Evolutionary conservation across 2,888 invertebrate genomes (phyloP), one percentile per base, ranked within the genome.

Genomic region (Agrochola macilenta): DNA sequence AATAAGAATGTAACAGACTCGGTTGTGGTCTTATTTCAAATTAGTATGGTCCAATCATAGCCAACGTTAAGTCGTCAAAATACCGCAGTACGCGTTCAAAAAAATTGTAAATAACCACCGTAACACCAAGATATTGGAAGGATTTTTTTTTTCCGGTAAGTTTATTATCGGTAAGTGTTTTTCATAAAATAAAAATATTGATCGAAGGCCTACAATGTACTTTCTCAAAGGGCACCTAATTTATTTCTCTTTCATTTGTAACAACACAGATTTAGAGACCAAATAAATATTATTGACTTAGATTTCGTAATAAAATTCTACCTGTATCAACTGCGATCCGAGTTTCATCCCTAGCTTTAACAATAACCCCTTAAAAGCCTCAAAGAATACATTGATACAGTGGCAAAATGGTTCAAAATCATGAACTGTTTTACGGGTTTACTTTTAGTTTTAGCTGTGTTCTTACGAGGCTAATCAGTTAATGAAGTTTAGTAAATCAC

Each of bases 331-430:
- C 1, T 54, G 46, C 8, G 35, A 76, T 54, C 60, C 30, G 3
- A 52, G 20, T 60, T 11, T 75, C 46, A 60, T 76, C 30, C 82
- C 46, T 7, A n/a, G 58, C 69, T 65, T 68, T 75, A 20, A 2
- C 4, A 54, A 69, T 52, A 81, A 66, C 57, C 49, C 23, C 60
- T 54, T 63, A n/a, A 43, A 35, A 70, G 30, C 54, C 54, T 43
- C 39, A 54, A 54, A 54, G 17, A 46, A 61, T 26, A 78, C 23
- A 69, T 52, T 63, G 61, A 79, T 79, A 70, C 46, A 46, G 46
- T 63, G 12, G 1, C 5, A 9, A 26, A 65, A 23, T 43, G 39
- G 20, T 74, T 46, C 20, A 17, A 58, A 11, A 35, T 35, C 35
- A 46, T 46, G n/a, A 49, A 52, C 11, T 12, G 30, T 57, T 57